These are phyloP conservation scores for Tragelaphus buxtoni DNA, from an alignment of 2,113 vertebrate species.

Conservation along the genomic window DNA sequence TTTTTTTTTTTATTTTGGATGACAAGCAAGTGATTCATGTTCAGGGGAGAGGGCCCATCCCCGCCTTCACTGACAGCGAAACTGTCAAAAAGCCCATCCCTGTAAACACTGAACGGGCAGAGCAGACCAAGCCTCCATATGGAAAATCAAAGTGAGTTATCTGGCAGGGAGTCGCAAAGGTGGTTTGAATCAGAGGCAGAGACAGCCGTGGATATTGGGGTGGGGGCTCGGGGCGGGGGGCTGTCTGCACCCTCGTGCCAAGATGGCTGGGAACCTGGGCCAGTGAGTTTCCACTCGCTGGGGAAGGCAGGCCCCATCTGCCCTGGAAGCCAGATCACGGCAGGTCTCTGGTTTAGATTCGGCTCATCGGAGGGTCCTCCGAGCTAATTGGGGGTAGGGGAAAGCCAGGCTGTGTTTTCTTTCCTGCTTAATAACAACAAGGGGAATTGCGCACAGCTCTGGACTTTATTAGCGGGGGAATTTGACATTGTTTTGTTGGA, in stretches of 20 bases:
- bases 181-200: constrained; percentile 76
- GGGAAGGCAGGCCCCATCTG: constrained; percentile 34
- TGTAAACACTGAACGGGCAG: constrained; percentile 57
- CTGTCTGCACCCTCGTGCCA: constrained; percentile 64
- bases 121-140: constrained; percentile 42
- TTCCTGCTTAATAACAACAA: constrained; percentile 66
- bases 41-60: background rate
- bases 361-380: constrained; percentile 56
- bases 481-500: constrained; percentile 72
- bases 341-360: constrained; percentile 68
- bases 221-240: constrained; percentile 44
- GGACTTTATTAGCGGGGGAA: constrained; percentile 66
- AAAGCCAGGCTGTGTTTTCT: constrained; percentile 61
- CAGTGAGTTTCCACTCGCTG: constrained; percentile 57
- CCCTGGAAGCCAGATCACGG: constrained; percentile 43
- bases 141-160: constrained; percentile 75
- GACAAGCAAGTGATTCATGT: constrained; percentile 53
- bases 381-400: constrained; percentile 62
- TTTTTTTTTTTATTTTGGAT: background rate
- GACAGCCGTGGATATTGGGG: constrained; percentile 64
- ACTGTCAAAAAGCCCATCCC: constrained; percentile 59
- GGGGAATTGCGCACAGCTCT: constrained; percentile 63
- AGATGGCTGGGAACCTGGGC: constrained; percentile 60
- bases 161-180: constrained; percentile 65
- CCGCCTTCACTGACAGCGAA: constrained; percentile 2